These are phyloP conservation scores for Philypnodon macrostomus DNA, from an alignment of 2,797 vertebrate genomes.

Conservation along the genomic window DNA sequence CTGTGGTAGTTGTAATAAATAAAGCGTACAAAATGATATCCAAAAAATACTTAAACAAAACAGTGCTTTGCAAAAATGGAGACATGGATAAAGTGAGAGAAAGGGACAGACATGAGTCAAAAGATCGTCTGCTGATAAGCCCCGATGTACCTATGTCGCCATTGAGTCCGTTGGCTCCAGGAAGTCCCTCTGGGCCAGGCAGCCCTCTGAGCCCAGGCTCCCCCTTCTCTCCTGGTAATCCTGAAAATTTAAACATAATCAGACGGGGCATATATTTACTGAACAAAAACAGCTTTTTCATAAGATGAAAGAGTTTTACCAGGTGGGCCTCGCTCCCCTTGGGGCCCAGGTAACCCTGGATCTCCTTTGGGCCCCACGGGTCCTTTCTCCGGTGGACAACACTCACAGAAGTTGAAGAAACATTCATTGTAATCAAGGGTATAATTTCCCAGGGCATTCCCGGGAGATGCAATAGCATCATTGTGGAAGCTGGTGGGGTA, in stretches of 20 bases:
- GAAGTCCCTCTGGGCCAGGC: constrained; percentile 71
- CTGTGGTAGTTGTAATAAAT: constrained; percentile 67
- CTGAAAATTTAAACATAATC: constrained; percentile 54
- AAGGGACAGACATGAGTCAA: constrained; percentile 25
- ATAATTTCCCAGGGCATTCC: constrained; percentile 74
- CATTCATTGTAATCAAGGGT: constrained; percentile 85
- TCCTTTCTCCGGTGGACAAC: constrained; percentile 81
- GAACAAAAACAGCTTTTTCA: constrained; percentile 1
- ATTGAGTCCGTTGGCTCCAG: constrained; percentile 67
- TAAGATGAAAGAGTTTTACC: constrained; percentile 52
- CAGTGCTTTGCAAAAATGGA: constrained; percentile 28
- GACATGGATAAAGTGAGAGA: constrained; percentile 15
- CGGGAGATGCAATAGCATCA: constrained; percentile 57
- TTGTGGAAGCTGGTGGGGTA: constrained; percentile 69
- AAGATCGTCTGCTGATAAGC: constrained; percentile 19
- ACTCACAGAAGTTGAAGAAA: constrained; percentile 92
- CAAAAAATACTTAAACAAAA: constrained; percentile 31
- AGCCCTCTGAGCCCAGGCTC: constrained; percentile 77
- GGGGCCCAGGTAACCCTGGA: constrained; percentile 52
- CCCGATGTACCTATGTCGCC: constrained; percentile 72
- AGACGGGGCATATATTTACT: neutral
- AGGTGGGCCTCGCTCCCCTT: constrained; percentile 55
- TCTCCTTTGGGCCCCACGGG: constrained; percentile 75
- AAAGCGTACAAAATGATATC: constrained; percentile 37
- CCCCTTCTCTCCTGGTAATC: constrained; percentile 82